Percentiles rank a stretch among this genome's conserved stretches.
Evolutionary conservation across 2,888 invertebrate species (phyloP).

Genomic region (Philereme vetulata): DNA sequence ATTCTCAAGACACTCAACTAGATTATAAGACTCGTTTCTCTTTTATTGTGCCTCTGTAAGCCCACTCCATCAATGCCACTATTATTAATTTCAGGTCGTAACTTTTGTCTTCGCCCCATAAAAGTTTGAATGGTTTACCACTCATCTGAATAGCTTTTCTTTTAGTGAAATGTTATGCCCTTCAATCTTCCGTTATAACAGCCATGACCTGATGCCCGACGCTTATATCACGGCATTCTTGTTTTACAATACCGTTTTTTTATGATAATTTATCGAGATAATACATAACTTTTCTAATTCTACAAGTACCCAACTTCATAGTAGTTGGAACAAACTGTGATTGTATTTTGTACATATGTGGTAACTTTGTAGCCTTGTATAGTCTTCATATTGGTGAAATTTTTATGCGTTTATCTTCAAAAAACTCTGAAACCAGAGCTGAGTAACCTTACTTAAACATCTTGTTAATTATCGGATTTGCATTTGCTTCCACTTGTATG

Average conservation of each 20-base stretch:
- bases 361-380: no score
- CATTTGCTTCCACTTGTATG: slow-evolving; percentile 38
- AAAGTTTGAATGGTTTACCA: slow-evolving; percentile 31
- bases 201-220: slow-evolving; percentile 45
- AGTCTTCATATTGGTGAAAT: no score
- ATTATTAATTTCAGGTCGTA: slow-evolving; percentile 35
- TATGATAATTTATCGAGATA: slow-evolving; percentile 51
- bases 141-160: slow-evolving; percentile 29
- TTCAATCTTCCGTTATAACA: slow-evolving; percentile 44
- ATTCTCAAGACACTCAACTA: slow-evolving; percentile 4
- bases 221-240: slow-evolving; percentile 42
- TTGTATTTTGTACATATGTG: no score
- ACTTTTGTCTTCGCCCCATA: slow-evolving; percentile 37
- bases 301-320: neutral
- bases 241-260: slow-evolving; percentile 46
- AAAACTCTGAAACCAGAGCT: no score
- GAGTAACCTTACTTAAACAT: neutral
- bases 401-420: no score
- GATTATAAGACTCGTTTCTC: slow-evolving; percentile 18
- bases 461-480: slow-evolving; percentile 35
- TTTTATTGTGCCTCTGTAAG: slow-evolving; percentile 19
- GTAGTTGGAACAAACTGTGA: no score
- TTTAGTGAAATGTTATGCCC: slow-evolving; percentile 35
- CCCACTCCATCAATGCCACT: slow-evolving; percentile 30
- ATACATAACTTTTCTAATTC: slow-evolving; percentile 30